Evolutionary conservation across 1,140 invertebrate species (phyloP).

Genomic region (Calliphora vicina): DNA sequence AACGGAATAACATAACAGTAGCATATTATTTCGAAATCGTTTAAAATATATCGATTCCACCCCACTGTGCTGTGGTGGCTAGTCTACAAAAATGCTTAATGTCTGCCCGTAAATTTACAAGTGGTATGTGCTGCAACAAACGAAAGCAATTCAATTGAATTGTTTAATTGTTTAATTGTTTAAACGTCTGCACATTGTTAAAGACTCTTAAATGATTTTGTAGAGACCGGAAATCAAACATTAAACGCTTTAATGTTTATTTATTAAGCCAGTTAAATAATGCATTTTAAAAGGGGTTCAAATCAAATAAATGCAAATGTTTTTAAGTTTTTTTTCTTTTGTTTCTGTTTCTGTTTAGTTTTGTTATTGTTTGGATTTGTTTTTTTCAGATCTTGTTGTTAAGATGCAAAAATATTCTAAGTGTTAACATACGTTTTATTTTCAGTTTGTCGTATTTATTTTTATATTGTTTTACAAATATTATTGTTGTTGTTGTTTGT

Average conservation of each 20-base stretch:
- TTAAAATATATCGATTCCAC: too few relatives aligned
- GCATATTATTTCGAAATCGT: too few relatives aligned
- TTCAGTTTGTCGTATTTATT: background rate
- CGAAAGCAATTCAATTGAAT: constrained; percentile 13
- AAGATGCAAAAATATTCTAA: constrained; percentile 14
- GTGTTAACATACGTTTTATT: background rate
- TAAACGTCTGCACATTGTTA: background rate
- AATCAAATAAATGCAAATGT: constrained; percentile 5
- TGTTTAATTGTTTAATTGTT: constrained; percentile 14
- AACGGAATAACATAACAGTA: too few relatives aligned
- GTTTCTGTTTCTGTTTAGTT: background rate
- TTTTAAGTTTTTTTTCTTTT: background rate
- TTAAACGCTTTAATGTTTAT: constrained; percentile 14
- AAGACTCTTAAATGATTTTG: background rate
- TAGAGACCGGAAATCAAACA: constrained; percentile 32
- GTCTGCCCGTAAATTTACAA: background rate
- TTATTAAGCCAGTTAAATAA: background rate
- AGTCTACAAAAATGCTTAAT: background rate
- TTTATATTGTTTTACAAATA: background rate
- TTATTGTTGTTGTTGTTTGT: background rate
- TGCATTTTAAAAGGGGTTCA: background rate
- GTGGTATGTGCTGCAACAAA: background rate
- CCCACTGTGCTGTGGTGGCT: too few relatives aligned
- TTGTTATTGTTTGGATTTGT: background rate
- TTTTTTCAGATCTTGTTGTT: background rate